Conservation (phyloP, 2,888 invertebrate species). For the Cryptocephalus moraei region DNA sequence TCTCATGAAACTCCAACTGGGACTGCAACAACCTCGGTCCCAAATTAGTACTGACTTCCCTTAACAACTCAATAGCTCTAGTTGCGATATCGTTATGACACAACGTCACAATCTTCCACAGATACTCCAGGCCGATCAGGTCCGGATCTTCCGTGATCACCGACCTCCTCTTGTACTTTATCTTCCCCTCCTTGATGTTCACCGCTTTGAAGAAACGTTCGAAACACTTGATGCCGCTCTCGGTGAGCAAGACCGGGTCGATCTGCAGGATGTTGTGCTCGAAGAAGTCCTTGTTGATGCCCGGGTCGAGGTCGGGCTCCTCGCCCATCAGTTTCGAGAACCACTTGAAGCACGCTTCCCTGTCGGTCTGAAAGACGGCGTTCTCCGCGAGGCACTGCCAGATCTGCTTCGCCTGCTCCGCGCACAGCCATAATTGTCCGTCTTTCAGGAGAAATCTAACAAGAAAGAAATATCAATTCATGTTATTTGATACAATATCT, state of each 20-base stretch:
- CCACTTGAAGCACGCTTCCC: slow-evolving; percentile 97
- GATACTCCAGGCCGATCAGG: slow-evolving; percentile 90
- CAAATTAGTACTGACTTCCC: slow-evolving; percentile 89
- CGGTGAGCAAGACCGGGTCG: slow-evolving; percentile 83
- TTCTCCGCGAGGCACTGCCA: slow-evolving; percentile 94
- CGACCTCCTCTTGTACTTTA: slow-evolving; percentile 75
- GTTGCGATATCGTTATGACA: slow-evolving; percentile 88
- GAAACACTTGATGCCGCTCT: slow-evolving; percentile 88
- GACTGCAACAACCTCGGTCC: slow-evolving; percentile 75
- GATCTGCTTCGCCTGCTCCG: slow-evolving; percentile 93
- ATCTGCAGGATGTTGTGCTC: slow-evolving; percentile 87
- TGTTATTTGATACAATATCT: too few species aligned
- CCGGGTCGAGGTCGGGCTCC: slow-evolving; percentile 93
- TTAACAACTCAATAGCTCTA: slow-evolving; percentile 82
- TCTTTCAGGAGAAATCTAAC: slow-evolving; percentile 81
- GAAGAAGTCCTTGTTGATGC: slow-evolving; percentile 92
- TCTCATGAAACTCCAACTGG: slow-evolving; percentile 77
- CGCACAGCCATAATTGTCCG: slow-evolving; percentile 93
- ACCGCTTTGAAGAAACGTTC: slow-evolving; percentile 79
- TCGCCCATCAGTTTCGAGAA: slow-evolving; percentile 95
- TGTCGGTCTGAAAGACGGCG: slow-evolving; percentile 83
- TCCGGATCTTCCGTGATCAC: slow-evolving; percentile 88
- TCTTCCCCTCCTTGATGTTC: slow-evolving; percentile 88
- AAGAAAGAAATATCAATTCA: slow-evolving; percentile 2
- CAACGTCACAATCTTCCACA: slow-evolving; percentile 78